phyloP scores from a whole-genome alignment of 2,888 invertebrate genomes.

The Sphinx pinastri region DNA sequence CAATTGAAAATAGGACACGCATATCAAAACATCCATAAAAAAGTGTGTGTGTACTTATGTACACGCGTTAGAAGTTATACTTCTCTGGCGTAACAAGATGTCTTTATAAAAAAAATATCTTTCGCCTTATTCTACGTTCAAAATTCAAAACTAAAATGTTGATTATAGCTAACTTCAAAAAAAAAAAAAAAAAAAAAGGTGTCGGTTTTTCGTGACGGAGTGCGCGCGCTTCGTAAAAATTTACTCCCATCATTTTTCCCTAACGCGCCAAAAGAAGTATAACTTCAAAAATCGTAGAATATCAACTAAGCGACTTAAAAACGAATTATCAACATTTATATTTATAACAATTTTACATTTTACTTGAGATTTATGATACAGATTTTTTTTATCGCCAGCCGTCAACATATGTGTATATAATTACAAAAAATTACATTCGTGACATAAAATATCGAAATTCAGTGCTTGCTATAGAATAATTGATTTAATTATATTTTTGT shows the following conservation, averaged over 20 bases:
- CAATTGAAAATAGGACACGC: slow-evolving; percentile 27
- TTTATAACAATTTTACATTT: slow-evolving; percentile 43
- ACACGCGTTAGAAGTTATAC: too few relatives aligned
- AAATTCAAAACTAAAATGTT: too few relatives aligned
- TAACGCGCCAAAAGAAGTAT: too few relatives aligned
- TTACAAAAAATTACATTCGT: slow-evolving; percentile 65
- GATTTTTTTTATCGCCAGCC: slow-evolving; percentile 29
- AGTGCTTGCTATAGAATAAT: slow-evolving; percentile 76
- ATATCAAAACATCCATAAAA: slow-evolving; percentile 15
- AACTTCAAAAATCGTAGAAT: slow-evolving; percentile 58
- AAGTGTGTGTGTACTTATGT: too few relatives aligned
- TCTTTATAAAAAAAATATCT: too few relatives aligned
- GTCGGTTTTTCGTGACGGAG: too few relatives aligned
- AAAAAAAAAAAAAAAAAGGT: too few relatives aligned
- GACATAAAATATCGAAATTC: slow-evolving; percentile 80
- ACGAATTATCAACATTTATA: slow-evolving; percentile 41
- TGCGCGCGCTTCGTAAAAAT: too few relatives aligned
- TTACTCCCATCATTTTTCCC: too few relatives aligned
- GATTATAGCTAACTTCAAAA: too few relatives aligned
- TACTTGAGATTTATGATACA: slow-evolving; percentile 38
- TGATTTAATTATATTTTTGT: slow-evolving; percentile 48
- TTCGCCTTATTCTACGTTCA: too few relatives aligned
- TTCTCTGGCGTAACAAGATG: too few relatives aligned
- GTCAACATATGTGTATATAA: slow-evolving; percentile 75
- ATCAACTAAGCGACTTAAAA: slow-evolving; percentile 43